Evolutionary conservation across 2,888 invertebrate species (phyloP).

Genomic region (Selenia dentaria): DNA sequence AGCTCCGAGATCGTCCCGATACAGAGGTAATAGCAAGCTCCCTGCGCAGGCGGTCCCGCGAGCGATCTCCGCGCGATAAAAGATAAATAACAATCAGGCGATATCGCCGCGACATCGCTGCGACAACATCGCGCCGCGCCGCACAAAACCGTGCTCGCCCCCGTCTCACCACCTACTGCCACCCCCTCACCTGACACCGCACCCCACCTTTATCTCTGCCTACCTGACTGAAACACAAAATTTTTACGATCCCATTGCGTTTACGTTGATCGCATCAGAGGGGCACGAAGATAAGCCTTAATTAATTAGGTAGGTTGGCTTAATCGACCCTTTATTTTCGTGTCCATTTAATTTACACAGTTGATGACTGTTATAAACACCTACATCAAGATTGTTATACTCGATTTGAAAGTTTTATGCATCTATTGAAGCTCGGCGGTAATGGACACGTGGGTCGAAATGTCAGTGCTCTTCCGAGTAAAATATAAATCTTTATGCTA

Average conservation of each 20-base stretch:
- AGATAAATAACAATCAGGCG: constrained; percentile 71
- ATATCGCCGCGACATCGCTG: constrained; percentile 63
- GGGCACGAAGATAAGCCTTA: constrained; percentile 59
- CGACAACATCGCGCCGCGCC: constrained; percentile 43
- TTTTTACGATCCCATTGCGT: constrained; percentile 64
- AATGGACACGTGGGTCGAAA: constrained; percentile 31
- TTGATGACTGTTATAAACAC: constrained; percentile 64
- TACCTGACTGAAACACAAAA: constrained; percentile 58
- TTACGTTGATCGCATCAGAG: constrained; percentile 57
- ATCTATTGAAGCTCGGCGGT: constrained; percentile 30
- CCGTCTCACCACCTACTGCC: constrained; percentile 35
- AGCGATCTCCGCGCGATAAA: constrained; percentile 59
- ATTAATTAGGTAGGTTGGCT: constrained; percentile 65
- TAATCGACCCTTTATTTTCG: constrained; percentile 64
- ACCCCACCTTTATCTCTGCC: constrained; percentile 45
- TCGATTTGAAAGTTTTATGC: constrained; percentile 55
- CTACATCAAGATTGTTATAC: constrained; percentile 59
- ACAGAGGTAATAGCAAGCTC: constrained; percentile 43
- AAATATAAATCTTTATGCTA: constrained; percentile 31
- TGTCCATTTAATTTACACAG: constrained; percentile 67
- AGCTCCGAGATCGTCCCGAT: constrained; percentile 53
- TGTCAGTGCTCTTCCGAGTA: constrained; percentile 26
- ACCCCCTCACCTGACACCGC: constrained; percentile 26
- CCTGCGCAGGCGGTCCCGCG: constrained; percentile 54
- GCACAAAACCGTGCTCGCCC: constrained; percentile 33